Base-by-base conservation (phyloP, 2,113 vertebrate genomes). In the Oncorhynchus masou region DNA sequence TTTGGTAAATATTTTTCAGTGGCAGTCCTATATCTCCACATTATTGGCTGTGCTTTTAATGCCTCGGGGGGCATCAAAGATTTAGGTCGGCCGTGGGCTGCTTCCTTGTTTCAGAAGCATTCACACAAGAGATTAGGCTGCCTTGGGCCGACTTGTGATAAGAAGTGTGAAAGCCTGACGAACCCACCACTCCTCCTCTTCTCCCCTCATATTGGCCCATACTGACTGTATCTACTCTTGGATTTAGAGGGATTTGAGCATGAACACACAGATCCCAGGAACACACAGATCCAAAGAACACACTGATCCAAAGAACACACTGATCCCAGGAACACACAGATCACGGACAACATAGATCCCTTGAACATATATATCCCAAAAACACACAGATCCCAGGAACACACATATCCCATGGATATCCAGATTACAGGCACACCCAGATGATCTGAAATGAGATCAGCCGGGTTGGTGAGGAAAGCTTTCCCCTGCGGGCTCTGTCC, bases 81-180 rank as follows among this genome's bases (percentile, higher is more conserved):
- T 89, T 86, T 76, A 89, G 85, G 83, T 78, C 83, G n/a, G 74
- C 88, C 29, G 73, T 81, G 86, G 88, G 87, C 84, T 79, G 84
- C 71, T 54, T 45, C 39, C 39, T 69, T 82, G 68, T 78, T 79
- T 75, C 72, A 60, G 77, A 76, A 77, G 59, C 45, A 68, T 81
- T 84, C 81, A 76, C 71, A 77, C 71, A 72, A 71, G 77, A 81
- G 74, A 85, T 84, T 77, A 74, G 24, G 66, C 54, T 31, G 83
- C 83, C 73, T 24, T 34, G 70, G 81, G 84, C 80, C 19, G 79
- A 77, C 31, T 79, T 70, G 24, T 20, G 11, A 59, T 74, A 71
- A 29, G 59, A 29, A 71, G 57, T 67, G 74, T 65, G 72, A 64
- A 54, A 79, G 70, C 68, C 68, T 19, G n/a, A 15, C 49, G 34